Percentiles rank a stretch among this genome's conserved stretches.
Conservation (phyloP, 2,113 vertebrate species). For the Gambusia affinis region DNA sequence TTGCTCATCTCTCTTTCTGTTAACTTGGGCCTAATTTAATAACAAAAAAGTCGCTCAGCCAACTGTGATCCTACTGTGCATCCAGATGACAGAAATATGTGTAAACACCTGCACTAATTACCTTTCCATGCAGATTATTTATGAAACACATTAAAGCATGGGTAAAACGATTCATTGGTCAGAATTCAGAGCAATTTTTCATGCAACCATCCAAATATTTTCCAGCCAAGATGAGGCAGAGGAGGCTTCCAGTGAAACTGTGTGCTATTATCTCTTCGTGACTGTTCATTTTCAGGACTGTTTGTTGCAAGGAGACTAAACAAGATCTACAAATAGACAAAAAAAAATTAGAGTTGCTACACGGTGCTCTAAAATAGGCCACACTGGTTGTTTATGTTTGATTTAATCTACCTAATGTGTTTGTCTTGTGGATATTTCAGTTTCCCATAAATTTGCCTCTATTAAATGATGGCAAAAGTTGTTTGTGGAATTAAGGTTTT, state of each 20-base stretch:
- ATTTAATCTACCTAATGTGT: conserved; percentile 64
- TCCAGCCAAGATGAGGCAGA: conserved; percentile 45
- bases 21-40: conserved; percentile 76
- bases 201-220: conserved; percentile 58
- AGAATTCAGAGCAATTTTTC: conserved; percentile 69
- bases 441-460: conserved; percentile 33
- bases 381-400: conserved; percentile 58
- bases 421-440: conserved; percentile 36
- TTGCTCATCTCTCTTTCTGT: conserved; percentile 73
- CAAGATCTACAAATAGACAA: conserved; percentile 61
- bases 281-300: conserved; percentile 63
- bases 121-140: conserved; percentile 74
- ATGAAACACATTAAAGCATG: conserved; percentile 74
- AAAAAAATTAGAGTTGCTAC: conserved; percentile 40
- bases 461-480: conserved; percentile 31
- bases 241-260: conserved; percentile 38
- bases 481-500: conserved; percentile 25
- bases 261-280: conserved; percentile 43
- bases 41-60: conserved; percentile 71
- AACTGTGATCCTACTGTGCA: conserved; percentile 76
- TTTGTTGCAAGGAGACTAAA: conserved; percentile 57
- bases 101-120: conserved; percentile 81
- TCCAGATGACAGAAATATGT: conserved; percentile 76
- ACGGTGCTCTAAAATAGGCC: conserved; percentile 30
- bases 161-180: conserved; percentile 73